These are phyloP conservation scores for Cactoblastis cactorum DNA, from an alignment of 2,888 invertebrate species.

Conservation along the genomic window DNA sequence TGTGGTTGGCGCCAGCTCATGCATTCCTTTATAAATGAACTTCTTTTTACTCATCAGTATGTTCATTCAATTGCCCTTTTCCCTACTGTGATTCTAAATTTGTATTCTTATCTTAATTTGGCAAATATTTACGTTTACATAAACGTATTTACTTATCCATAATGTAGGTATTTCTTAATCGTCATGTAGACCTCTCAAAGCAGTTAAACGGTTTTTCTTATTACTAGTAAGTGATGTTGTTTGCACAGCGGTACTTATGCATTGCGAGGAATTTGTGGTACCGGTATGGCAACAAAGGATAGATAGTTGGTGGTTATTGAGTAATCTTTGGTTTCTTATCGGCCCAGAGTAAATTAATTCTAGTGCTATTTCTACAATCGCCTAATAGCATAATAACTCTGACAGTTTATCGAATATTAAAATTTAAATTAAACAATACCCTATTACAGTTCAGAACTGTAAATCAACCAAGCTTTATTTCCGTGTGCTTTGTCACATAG, in stretches of 20 bases:
- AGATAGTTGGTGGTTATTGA: conserved; percentile 7
- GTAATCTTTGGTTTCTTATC: conserved; percentile 10
- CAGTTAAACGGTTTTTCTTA: conserved; percentile 46
- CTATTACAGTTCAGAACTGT: conserved; percentile 46
- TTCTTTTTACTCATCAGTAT: conserved; percentile 43
- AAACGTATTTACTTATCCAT: conserved; percentile 52
- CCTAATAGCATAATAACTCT: conserved; percentile 12
- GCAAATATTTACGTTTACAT: conserved; percentile 61
- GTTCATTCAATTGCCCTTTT: conserved; percentile 36
- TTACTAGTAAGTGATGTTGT: conserved; percentile 40
- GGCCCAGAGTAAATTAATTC: conserved; percentile 5
- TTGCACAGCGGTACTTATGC: conserved; percentile 54
- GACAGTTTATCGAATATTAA: conserved; percentile 32
- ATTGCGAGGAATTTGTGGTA: conserved; percentile 27
- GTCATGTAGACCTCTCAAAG: conserved; percentile 40
- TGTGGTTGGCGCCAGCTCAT: conserved; percentile 44
- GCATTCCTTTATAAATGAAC: conserved; percentile 40
- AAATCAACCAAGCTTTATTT: conserved; percentile 47
- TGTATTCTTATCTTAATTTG: conserved; percentile 60
- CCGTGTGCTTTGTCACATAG: conserved; percentile 63
- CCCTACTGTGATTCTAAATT: conserved; percentile 38
- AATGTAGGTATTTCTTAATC: conserved; percentile 42
- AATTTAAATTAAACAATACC: conserved; percentile 36
- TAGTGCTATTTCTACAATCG: conserved; percentile 20
- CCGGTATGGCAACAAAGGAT: conserved; percentile 11